These are phyloP conservation scores for Polyommatus icarus DNA, from an alignment of 2,888 invertebrate genomes.

Conservation along the genomic window DNA sequence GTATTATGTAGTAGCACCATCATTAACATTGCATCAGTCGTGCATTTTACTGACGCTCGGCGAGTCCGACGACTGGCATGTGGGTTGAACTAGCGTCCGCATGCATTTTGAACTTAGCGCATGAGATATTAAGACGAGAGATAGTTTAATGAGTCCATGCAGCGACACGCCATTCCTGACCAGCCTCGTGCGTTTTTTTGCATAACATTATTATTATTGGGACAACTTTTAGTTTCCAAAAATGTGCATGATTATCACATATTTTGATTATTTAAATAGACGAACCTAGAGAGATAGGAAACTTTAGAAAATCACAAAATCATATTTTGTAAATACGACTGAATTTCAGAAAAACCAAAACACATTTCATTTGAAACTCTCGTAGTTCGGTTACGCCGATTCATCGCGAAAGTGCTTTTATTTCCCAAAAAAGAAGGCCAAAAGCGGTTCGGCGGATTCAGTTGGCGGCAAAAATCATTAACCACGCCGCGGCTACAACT, in stretches of 20 bases:
- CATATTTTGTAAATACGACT: background rate
- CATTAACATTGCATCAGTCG: slow-evolving; percentile 14
- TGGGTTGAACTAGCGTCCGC: slow-evolving; percentile 20
- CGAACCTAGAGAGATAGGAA: background rate
- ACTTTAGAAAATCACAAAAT: background rate
- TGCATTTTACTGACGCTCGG: slow-evolving; percentile 15
- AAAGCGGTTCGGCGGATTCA: background rate
- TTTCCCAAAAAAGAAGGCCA: background rate
- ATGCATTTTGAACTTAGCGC: slow-evolving; percentile 36
- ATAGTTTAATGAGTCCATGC: slow-evolving; percentile 38
- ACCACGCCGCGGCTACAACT: background rate
- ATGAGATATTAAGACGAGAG: slow-evolving; percentile 33
- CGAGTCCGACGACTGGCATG: slow-evolving; percentile 18
- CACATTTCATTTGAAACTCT: background rate
- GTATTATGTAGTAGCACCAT: slow-evolving; percentile 36
- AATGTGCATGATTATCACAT: slow-evolving; percentile 3
- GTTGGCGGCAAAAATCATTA: slow-evolving; percentile 11
- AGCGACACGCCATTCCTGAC: slow-evolving; percentile 42
- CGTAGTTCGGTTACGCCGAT: background rate
- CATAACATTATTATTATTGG: slow-evolving; percentile 1
- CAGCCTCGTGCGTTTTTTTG: slow-evolving; percentile 25
- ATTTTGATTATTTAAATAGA: background rate
- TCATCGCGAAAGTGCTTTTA: slow-evolving; percentile 12
- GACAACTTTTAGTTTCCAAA: background rate
- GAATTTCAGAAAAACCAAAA: background rate